Base-by-base conservation (phyloP, 92 coral and sea anemone genomes). In the Palythoa heliodiscus region DNA sequence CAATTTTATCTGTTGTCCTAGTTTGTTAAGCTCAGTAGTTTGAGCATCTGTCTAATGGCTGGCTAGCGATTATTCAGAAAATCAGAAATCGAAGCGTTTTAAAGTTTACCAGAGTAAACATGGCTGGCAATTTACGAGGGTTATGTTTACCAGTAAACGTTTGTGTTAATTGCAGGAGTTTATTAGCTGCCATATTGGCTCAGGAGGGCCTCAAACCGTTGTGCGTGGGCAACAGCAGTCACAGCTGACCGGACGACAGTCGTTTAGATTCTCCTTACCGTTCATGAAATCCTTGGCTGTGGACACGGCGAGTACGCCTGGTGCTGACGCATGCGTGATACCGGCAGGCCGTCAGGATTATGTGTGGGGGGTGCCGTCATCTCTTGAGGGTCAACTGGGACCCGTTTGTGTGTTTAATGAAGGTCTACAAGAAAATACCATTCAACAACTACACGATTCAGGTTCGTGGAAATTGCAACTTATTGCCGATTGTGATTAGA, bases 371-470 rank as follows among this genome's bases (percentile, higher is more conserved):
- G 92, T 85, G 23, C 97, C 99, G 14, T 89, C 90, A 3, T 94
- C 99, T 11, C 82, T 96, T 72, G 97, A 96, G 87, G 99, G 99
- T 17, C 99, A 94, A 89, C 92, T 96, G 13, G 98, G 99, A 16
- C 93, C 98, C 16, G 95, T 94, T 35, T 96, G 95, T 54, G 88
- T 96, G 40, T 94, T 96, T 54, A 92, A 87, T 76, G 99, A 94
- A 68, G 98, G 94, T 19, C 87, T 96, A 2, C 91, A 84, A 52
- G 98, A 96, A 89, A 78, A 71, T 22, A 80, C 87, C 81, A 90
- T 88, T 70, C 77, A 86, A 58, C 89, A 93, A 15, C 82, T 95
- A 77, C 70, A 94, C 71, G 73, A 55, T 23, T 92, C 98, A 78
- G 99, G 99, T 96, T 82, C 70, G 91, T 64, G 11, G 52, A 38